A percentile compares a stretch with the other conserved stretches of the same genome.
phyloP scores from a whole-genome alignment of 2,888 invertebrate genomes.

The Synanthedon myopaeformis region DNA sequence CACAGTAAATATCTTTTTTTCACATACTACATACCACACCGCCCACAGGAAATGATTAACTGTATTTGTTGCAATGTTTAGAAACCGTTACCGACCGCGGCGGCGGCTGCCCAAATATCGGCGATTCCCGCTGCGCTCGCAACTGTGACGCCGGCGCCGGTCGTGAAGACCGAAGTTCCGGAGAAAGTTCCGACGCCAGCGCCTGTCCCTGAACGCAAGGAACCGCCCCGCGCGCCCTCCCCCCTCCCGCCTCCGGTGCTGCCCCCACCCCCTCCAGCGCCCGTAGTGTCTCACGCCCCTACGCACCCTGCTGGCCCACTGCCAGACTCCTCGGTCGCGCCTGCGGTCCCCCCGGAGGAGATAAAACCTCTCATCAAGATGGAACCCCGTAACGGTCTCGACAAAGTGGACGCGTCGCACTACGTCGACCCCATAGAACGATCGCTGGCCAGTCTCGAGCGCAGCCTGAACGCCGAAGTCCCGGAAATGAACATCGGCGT shows the following conservation, averaged over 20 bases:
- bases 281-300: constrained; percentile 4
- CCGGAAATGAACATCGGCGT: constrained; percentile 66
- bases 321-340: constrained; percentile 28
- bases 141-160: not conserved
- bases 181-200: constrained; percentile 19
- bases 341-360: constrained; percentile 26
- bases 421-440: constrained; percentile 78
- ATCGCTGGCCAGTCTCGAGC: constrained; percentile 77
- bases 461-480: constrained; percentile 69
- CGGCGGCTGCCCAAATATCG: constrained; percentile 11
- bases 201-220: constrained; percentile 31
- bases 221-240: constrained; percentile 12
- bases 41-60: constrained; percentile 8
- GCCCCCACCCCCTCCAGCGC: constrained; percentile 3
- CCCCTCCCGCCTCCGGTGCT: constrained; percentile 5
- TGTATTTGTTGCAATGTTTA: constrained; percentile 13
- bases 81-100: constrained; percentile 26
- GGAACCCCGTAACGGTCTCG: constrained; percentile 53
- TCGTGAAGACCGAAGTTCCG: not conserved
- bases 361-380: constrained; percentile 33
- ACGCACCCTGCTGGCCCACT: constrained; percentile 13
- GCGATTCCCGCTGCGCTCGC: constrained; percentile 4
- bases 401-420: constrained; percentile 53
- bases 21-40: not conserved
- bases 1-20: constrained; percentile 44